Conservation (phyloP, 2,797 vertebrate species). For the Arctocebus calabarensis region DNA sequence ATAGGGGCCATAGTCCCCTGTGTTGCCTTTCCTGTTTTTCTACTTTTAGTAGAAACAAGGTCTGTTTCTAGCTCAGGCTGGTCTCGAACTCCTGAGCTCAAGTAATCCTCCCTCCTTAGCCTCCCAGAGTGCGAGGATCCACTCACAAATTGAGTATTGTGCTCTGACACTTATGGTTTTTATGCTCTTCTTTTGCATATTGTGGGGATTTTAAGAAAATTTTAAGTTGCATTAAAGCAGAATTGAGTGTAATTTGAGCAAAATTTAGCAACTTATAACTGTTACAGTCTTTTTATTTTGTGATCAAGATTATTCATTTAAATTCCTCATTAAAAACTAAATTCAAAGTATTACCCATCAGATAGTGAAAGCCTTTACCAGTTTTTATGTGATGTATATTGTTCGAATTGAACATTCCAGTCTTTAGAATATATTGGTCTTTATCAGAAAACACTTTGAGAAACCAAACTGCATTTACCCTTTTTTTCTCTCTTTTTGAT, state of each 20-base stretch:
- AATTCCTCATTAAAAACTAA: neutral
- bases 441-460: neutral
- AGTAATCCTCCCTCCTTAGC: too few relatives aligned
- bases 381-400: slow-evolving; percentile 51
- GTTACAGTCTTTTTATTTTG: neutral
- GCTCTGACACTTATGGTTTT: neutral
- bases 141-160: neutral
- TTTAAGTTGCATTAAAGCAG: neutral
- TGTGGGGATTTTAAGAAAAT: slow-evolving; percentile 43
- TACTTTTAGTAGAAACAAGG: too few relatives aligned
- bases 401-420: neutral
- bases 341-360: neutral
- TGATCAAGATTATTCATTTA: neutral
- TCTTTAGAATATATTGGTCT: slow-evolving; percentile 10
- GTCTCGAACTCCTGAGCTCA: too few relatives aligned
- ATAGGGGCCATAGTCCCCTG: too few relatives aligned
- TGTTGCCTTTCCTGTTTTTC: too few relatives aligned
- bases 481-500: slow-evolving; percentile 40
- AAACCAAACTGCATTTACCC: slow-evolving; percentile 14
- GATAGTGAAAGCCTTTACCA: neutral
- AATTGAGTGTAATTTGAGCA: slow-evolving; percentile 10
- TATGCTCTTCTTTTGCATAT: neutral
- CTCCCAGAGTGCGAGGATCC: neutral
- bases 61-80: too few relatives aligned
- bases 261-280: neutral